Evolutionary conservation across 2,888 invertebrate species (phyloP).

Genomic region (Frankliniella intonsa): DNA sequence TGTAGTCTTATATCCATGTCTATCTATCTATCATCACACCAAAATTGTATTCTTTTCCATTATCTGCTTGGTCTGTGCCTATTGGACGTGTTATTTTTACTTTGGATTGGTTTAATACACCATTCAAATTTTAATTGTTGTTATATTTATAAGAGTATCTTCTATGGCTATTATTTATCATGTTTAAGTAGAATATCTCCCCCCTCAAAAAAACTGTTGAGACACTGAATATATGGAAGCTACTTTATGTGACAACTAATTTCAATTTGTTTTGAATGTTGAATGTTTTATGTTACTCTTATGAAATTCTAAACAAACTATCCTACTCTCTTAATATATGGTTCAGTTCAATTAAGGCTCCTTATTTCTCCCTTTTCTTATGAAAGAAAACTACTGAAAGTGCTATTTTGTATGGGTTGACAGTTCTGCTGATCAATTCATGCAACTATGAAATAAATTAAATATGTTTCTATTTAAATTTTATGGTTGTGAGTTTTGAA

Average conservation of each 20-base stretch:
- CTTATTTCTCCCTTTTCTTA: too few relatives aligned
- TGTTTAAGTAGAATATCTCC: too few relatives aligned
- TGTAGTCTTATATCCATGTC: neutral
- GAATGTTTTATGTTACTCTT: neutral
- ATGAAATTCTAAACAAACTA: neutral
- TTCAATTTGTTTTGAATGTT: too few relatives aligned
- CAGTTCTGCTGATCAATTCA: neutral
- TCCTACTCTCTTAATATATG: too few relatives aligned
- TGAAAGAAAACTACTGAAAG: too few relatives aligned
- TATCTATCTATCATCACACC: neutral
- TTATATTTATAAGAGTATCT: neutral
- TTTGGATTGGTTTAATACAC: neutral
- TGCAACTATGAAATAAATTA: too few relatives aligned
- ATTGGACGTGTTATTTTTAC: neutral
- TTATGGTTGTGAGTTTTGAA: neutral
- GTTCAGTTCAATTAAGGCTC: too few relatives aligned
- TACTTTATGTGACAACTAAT: too few relatives aligned
- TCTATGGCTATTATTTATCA: too few relatives aligned
- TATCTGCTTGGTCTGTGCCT: neutral
- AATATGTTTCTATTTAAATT: neutral
- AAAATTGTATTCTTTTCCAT: neutral
- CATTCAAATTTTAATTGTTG: conserved; percentile 8
- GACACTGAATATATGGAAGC: too few relatives aligned
- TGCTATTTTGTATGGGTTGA: neutral
- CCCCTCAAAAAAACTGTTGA: neutral